Base-by-base conservation (phyloP, 92 coral and sea anemone species). In the Siderastrea siderea region DNA sequence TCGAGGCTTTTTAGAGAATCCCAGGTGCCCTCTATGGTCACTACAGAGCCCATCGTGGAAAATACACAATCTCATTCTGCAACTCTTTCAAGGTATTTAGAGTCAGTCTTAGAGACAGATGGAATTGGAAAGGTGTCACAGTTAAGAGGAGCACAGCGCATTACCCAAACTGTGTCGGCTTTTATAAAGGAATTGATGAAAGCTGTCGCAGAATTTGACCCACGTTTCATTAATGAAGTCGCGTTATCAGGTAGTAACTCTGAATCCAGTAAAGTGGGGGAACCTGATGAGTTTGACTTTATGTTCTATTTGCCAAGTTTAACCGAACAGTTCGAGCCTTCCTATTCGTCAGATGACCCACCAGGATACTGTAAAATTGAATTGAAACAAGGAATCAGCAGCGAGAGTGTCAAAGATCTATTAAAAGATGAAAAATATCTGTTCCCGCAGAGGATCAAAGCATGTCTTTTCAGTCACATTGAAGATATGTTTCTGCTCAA, bases 261-360 rank as follows among this genome's bases (percentile, higher is more conserved):
- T 68, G 88, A 84, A 84, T 65, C 54, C 47, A 75, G 88, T 59
- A 84, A 84, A 50, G 88, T 84, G 12, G 76, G 88, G 47, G 79
- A 75, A n/a, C 88, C 88, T 63, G 82, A 64, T 74, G 88, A 84
- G 74, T 84, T 84, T 75, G 88, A 84, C 77, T 84, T 84, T 47
- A 84, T 84, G 88, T 84, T 73, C 10, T 74, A 59, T 71, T 73
- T 84, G 82, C 63, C 88, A 17, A 63, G 68, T 61, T 84, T 84
- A 84, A 68, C 88, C 8, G 61, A 59, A 51, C 53, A 84, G 72
- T 84, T 74, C 61, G 88, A 26, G 52, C 79, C 55, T 55, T 61
- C 55, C 63, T 59, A 60, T 46, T 74, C 82, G 4, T 59, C 88
- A 51, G 82, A 60, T 1, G 88, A 84, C 74, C 74, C 55, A 15